A percentile compares a stretch with the other conserved stretches of the same genome.
These are phyloP conservation scores for Numenius arquata DNA, from an alignment of 2,113 vertebrate species.

Conservation along the genomic window DNA sequence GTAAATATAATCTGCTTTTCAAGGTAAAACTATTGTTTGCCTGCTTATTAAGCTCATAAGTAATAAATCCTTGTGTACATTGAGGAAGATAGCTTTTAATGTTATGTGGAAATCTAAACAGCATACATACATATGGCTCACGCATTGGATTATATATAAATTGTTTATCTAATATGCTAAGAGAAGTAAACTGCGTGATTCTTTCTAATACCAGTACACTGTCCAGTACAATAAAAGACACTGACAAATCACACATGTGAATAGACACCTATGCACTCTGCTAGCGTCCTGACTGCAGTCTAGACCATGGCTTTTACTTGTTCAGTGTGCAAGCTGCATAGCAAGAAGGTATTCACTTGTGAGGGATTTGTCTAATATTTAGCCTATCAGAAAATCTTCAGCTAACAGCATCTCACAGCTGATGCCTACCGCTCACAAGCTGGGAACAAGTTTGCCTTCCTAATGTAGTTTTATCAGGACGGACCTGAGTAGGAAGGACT, in stretches of 20 bases:
- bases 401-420: not conserved
- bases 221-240: not conserved
- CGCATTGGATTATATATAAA: not conserved
- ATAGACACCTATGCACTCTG: not conserved
- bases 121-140: not conserved
- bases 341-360: not conserved
- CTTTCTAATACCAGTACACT: not conserved
- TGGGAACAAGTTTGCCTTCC: not conserved
- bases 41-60: not conserved
- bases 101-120: not conserved
- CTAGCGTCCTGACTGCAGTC: not conserved
- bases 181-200: not conserved
- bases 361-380: not conserved
- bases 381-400: not conserved
- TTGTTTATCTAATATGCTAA: not conserved
- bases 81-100: not conserved
- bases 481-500: not conserved
- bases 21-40: not conserved
- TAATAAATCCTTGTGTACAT: not conserved
- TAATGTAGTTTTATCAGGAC: not conserved
- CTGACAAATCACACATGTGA: not conserved
- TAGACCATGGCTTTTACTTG: not conserved
- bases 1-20: not conserved
- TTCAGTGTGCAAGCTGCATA: not conserved
- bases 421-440: not conserved